Conservation (phyloP, 2,888 invertebrate genomes). For the Iselma pallidipennis region DNA sequence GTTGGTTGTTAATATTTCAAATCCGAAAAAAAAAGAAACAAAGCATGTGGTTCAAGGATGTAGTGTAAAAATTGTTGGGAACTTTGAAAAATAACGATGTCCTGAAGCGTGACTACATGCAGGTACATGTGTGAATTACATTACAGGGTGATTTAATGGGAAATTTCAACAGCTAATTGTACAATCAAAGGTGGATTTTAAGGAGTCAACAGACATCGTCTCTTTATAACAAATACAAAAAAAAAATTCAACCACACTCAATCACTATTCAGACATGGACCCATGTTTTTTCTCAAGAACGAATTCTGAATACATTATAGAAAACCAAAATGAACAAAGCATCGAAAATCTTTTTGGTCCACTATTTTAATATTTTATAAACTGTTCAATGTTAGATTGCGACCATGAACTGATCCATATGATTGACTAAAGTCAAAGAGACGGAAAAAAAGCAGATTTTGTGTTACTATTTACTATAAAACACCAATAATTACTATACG, state of each 20-base stretch:
- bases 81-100: too few relatives aligned
- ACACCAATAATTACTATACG: too few relatives aligned
- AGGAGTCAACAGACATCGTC: not conserved
- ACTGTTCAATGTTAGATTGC: not conserved
- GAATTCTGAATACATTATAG: not conserved
- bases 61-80: slow-evolving; percentile 33
- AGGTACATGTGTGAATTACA: not conserved
- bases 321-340: not conserved
- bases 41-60: slow-evolving; percentile 34
- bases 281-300: not conserved
- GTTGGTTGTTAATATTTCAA: not conserved
- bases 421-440: not conserved
- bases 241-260: not conserved
- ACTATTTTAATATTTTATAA: slow-evolving; percentile 3
- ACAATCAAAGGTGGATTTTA: not conserved
- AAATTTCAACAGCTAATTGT: not conserved
- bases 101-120: slow-evolving; percentile 30
- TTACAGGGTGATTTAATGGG: not conserved
- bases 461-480: not conserved
- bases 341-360: not conserved
- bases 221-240: not conserved
- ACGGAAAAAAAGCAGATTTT: not conserved
- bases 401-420: not conserved
- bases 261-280: not conserved
- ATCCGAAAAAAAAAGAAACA: slow-evolving; percentile 23